phyloP scores from a whole-genome alignment of 2,113 vertebrate genomes.

The Ophthalmolycus amberensis region DNA sequence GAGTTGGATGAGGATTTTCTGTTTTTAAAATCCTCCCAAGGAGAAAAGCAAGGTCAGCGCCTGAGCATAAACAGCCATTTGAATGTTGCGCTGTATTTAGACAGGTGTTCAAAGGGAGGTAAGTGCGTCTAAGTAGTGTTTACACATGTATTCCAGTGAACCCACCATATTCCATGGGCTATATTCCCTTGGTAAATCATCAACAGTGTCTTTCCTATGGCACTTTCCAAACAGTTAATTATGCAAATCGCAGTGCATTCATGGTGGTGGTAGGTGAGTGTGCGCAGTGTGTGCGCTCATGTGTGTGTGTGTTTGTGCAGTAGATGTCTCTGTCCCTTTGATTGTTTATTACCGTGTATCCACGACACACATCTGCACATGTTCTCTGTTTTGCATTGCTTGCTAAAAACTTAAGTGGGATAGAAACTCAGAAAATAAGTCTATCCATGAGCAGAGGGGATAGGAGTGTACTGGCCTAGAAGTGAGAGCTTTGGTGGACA shows the following conservation, averaged over 20 bases:
- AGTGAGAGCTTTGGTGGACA: constrained; percentile 46
- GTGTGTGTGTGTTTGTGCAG: constrained; percentile 8
- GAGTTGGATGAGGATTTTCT: constrained; percentile 38
- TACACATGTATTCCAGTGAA: constrained; percentile 36
- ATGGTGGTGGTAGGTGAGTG: constrained; percentile 5
- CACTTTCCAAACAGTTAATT: constrained; percentile 44
- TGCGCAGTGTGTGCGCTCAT: constrained; percentile 7
- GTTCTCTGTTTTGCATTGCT: constrained; percentile 14
- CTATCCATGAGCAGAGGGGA: not conserved
- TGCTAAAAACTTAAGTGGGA: constrained; percentile 32
- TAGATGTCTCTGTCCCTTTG: not conserved
- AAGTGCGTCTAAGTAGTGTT: constrained; percentile 53
- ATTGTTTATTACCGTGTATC: constrained; percentile 24
- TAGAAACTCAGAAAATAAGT: constrained; percentile 26
- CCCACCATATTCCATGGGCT: constrained; percentile 1
- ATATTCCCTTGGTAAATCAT: constrained; percentile 55
- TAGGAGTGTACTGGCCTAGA: constrained; percentile 36
- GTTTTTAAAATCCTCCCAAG: constrained; percentile 54
- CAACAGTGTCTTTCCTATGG: constrained; percentile 21
- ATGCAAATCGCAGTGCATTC: constrained; percentile 43
- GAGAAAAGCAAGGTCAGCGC: constrained; percentile 57
- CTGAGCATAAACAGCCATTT: constrained; percentile 44
- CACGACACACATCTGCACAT: constrained; percentile 1
- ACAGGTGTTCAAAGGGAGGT: constrained; percentile 56
- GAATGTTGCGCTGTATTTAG: constrained; percentile 45